These are phyloP conservation scores for Chrysolina haemoptera DNA, from an alignment of 2,888 invertebrate genomes.

Conservation along the genomic window DNA sequence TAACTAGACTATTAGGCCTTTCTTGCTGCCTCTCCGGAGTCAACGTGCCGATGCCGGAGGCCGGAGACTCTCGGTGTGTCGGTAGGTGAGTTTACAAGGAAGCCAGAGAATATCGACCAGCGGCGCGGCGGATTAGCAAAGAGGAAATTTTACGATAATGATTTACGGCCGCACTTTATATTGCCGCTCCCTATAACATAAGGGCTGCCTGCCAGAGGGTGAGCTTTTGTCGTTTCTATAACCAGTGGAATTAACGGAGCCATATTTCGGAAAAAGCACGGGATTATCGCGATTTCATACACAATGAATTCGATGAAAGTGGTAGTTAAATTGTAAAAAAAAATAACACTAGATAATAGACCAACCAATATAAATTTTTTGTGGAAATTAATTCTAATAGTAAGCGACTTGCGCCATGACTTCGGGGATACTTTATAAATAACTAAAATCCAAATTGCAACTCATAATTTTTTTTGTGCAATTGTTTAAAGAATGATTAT, in stretches of 20 bases:
- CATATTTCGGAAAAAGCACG: constrained; percentile 2
- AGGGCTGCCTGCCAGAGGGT: background rate
- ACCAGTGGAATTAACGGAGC: constrained; percentile 13
- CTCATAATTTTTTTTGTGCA: no score
- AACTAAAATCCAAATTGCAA: no score
- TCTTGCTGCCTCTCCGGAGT: background rate
- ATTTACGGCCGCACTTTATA: constrained; percentile 10
- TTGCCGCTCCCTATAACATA: constrained; percentile 1
- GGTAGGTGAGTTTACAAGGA: background rate
- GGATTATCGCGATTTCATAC: constrained; percentile 7
- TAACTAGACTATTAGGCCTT: background rate
- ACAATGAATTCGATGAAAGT: background rate
- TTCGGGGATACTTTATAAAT: no score
- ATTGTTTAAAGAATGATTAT: no score
- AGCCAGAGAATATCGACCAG: background rate
- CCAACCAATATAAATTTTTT: no score
- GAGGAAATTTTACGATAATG: constrained; percentile 4
- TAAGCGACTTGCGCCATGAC: no score
- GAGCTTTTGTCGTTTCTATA: background rate
- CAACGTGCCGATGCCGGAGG: constrained; percentile 2
- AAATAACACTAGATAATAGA: no score
- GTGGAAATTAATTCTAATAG: no score
- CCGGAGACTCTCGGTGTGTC: background rate
- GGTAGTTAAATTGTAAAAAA: background rate
- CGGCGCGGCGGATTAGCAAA: background rate